Conservation (phyloP, 2,113 vertebrate genomes). For the Centrocercus urophasianus region DNA sequence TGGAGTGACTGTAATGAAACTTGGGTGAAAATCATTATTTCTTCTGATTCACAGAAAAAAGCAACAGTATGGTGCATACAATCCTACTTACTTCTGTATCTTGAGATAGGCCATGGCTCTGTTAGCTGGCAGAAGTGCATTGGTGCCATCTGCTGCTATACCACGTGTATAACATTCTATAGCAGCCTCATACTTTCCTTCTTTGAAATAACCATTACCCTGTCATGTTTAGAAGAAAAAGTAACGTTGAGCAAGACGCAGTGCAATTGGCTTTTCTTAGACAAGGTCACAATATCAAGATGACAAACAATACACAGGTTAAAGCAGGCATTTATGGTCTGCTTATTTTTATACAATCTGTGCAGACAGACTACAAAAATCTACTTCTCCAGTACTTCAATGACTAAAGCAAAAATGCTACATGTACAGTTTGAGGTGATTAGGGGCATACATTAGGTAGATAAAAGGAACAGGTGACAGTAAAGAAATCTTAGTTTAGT, state of each 20-base stretch:
- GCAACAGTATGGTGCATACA: not conserved
- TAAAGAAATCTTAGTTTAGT: not conserved
- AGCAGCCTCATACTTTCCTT: constrained; percentile 91
- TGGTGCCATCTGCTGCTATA: constrained; percentile 88
- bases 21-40: not conserved
- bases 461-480: not conserved
- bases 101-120: constrained; percentile 96
- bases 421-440: not conserved
- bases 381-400: not conserved
- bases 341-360: not conserved
- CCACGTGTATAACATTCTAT: constrained; percentile 91
- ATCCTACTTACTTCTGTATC: constrained; percentile 84
- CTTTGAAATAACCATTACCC: constrained; percentile 97
- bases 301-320: not conserved
- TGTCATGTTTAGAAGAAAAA: constrained; percentile 36
- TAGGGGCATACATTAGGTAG: not conserved
- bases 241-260: not conserved
- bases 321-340: not conserved
- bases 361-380: not conserved
- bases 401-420: not conserved
- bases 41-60: not conserved
- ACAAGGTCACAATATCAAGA: not conserved
- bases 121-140: constrained; percentile 94
- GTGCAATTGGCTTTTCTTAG: not conserved
- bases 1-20: not conserved